Base-by-base conservation (phyloP, 2,888 invertebrate species). In the Byasa hedistus region DNA sequence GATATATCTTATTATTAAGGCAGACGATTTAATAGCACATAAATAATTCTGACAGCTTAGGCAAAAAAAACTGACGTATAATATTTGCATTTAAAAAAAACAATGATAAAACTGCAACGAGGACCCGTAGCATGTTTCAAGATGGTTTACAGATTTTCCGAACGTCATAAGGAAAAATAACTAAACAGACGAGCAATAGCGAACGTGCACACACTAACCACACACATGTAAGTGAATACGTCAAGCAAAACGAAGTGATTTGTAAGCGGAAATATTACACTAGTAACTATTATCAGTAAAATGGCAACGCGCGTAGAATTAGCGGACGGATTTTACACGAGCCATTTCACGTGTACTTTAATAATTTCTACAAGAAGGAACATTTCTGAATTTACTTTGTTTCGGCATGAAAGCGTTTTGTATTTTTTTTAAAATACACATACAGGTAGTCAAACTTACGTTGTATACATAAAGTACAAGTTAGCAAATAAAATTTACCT, bases 211-310 rank as follows among this genome's bases (percentile, higher is more conserved):
- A 52, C 15, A 36, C 55, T 56, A 23, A 48, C 39, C 52, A 22
- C 8, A 44, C 27, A 15, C 19, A 66, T 55, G 62, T 62, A 58
- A 48, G 58, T 57, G 54, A 58, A 58, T 66, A 66, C 66, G 48
- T 62, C 54, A 62, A 66, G 62, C 61, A 58, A 58, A 55, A 55
- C 62, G 52, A 61, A 58, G 58, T 62, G 54, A 62, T 62, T 62
- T 54, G 48, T 55, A 32, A 59, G 66, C 66, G 66, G 66, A 66
- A 66, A 66, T 61, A 66, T 61, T 57, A 66, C 61, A 52, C 44
- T 57, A 44, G 61, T 21, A 57, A 22, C 57, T 44, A 61, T 66
- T 61, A 66, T 66, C 66, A 57, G 66, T 52, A 57, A 21, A 66
- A 66, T 54, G 32, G 23, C 54, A 32, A 54, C 57, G 24, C 44